Conservation (phyloP, 2,113 vertebrate species). For the Trinectes maculatus region DNA sequence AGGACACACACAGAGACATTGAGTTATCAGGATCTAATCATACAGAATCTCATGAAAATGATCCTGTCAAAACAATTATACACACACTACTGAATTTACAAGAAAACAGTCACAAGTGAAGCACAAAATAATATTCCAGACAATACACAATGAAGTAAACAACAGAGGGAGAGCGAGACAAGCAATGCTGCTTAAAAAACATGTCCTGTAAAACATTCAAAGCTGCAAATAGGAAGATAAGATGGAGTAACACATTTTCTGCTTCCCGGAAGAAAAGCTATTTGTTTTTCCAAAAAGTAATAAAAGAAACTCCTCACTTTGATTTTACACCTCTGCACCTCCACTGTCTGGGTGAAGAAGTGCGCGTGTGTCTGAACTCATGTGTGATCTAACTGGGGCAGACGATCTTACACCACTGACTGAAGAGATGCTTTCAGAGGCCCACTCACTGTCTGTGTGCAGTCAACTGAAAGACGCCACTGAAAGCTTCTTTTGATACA, state of each 20-base stretch:
- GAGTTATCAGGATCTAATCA: conserved; percentile 13
- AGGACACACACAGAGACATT: conserved; percentile 2
- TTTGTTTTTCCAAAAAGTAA: conserved; percentile 26
- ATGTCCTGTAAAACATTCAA: conserved; percentile 29
- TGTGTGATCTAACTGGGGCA: conserved; percentile 33
- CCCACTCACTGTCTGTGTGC: conserved; percentile 39
- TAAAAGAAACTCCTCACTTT: conserved; percentile 52
- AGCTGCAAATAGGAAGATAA: conserved; percentile 47
- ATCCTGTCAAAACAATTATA: neutral
- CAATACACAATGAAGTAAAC: conserved; percentile 16
- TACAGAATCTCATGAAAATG: neutral
- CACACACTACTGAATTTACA: conserved; percentile 12
- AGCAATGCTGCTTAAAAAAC: neutral
- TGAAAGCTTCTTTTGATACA: conserved; percentile 36
- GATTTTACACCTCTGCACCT: conserved; percentile 44
- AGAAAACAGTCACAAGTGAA: conserved; percentile 2
- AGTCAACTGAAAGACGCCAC: conserved; percentile 1
- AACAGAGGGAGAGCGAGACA: conserved; percentile 17
- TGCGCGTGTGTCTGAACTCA: conserved; percentile 40
- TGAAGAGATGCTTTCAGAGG: conserved; percentile 36
- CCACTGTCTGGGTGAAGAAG: conserved; percentile 30
- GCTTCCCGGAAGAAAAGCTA: conserved; percentile 19
- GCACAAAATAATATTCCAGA: neutral
- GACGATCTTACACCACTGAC: conserved; percentile 20
- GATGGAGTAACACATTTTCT: conserved; percentile 26